These are phyloP conservation scores for Enteromius viviparus DNA, from an alignment of 2,797 vertebrate species.

Conservation along the genomic window DNA sequence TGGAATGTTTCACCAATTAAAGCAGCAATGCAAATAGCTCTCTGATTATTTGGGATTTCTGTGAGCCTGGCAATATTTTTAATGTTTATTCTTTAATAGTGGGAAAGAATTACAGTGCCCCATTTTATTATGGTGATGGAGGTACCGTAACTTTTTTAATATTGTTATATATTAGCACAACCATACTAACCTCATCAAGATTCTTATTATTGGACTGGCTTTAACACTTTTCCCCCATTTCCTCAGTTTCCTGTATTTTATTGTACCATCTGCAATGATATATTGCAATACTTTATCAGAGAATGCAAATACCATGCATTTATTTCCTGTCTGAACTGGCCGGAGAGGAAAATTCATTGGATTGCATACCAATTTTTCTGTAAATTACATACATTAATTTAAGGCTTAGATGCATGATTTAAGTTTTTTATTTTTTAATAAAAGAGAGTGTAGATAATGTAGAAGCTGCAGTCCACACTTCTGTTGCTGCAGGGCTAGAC, in stretches of 20 bases:
- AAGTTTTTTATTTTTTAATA: not conserved
- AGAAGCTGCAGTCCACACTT: not conserved
- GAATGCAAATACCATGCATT: constrained; percentile 5
- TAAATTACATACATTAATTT: constrained; percentile 11
- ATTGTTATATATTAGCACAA: constrained; percentile 16
- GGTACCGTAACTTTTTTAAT: not conserved
- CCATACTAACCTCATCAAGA: not conserved
- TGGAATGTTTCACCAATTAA: not conserved
- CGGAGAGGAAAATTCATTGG: not conserved
- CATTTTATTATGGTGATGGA: not conserved
- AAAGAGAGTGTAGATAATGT: not conserved
- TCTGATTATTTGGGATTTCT: not conserved
- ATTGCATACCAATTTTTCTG: constrained; percentile 1
- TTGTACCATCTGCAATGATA: constrained; percentile 19
- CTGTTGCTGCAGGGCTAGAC: constrained; percentile 1
- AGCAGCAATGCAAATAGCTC: not conserved
- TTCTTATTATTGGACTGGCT: not conserved
- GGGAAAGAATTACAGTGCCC: not conserved
- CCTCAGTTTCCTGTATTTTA: constrained; percentile 24
- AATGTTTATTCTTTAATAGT: not conserved
- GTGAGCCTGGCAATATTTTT: not conserved
- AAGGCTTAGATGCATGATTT: not conserved
- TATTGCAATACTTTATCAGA: constrained; percentile 36
- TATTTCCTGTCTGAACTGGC: constrained; percentile 7
- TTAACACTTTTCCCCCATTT: constrained; percentile 13